A percentile compares a stretch with the other conserved stretches of the same genome.
Evolutionary conservation across 1,140 invertebrate species (phyloP).

Genomic region (Drosophila guanche): DNA sequence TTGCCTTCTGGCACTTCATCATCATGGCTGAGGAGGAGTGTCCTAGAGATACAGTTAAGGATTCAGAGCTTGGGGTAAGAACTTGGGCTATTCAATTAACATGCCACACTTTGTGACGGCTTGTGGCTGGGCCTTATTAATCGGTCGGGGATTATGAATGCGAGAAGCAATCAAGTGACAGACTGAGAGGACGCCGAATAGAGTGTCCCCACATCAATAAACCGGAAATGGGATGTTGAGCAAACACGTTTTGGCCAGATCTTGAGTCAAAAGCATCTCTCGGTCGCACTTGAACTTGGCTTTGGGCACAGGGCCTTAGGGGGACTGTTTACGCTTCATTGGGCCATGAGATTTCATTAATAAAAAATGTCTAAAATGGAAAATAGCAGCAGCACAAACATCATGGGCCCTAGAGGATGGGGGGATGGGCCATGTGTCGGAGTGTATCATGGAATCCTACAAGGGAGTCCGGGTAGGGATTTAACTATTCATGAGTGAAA

Average conservation of each 20-base stretch:
- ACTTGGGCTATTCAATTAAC: constrained; percentile 50
- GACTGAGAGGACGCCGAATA: constrained; percentile 44
- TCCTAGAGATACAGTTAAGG: constrained; percentile 5
- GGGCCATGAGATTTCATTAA: constrained; percentile 81
- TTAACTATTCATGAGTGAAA: constrained; percentile 78
- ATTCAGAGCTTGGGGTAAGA: not conserved
- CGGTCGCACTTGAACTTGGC: constrained; percentile 55
- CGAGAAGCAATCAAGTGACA: constrained; percentile 48
- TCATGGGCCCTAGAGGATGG: not conserved
- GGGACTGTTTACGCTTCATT: constrained; percentile 74
- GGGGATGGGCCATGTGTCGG: not conserved
- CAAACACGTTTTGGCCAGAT: constrained; percentile 45
- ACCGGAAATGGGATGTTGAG: constrained; percentile 29
- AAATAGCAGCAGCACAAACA: constrained; percentile 48
- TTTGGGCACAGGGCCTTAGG: constrained; percentile 7
- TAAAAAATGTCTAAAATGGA: constrained; percentile 77
- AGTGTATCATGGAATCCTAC: constrained; percentile 22
- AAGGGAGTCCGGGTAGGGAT: constrained; percentile 42
- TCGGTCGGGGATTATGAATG: constrained; percentile 60
- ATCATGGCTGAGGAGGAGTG: constrained; percentile 26
- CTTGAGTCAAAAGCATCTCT: constrained; percentile 46
- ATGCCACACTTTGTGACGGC: constrained; percentile 36
- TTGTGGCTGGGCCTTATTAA: constrained; percentile 30
- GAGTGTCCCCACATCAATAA: constrained; percentile 53
- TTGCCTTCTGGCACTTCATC: constrained; percentile 54